Percentiles rank a stretch among this genome's conserved stretches.
Conservation (phyloP, 2,888 invertebrate genomes). For the Oxytorus armatus region DNA sequence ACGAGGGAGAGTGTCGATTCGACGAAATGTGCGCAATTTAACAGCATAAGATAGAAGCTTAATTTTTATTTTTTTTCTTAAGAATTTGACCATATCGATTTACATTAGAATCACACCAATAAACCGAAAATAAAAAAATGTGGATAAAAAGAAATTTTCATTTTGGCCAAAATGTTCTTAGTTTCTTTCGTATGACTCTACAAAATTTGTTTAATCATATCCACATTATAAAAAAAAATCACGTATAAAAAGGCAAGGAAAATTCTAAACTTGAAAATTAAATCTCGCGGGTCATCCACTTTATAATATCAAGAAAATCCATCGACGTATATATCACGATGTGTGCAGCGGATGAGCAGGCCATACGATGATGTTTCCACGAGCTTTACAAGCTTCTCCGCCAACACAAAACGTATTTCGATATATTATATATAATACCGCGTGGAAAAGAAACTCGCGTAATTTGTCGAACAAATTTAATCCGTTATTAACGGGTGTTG, state of each 20-base stretch:
- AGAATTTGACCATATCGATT: too few relatives aligned
- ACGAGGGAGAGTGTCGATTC: constrained; percentile 89
- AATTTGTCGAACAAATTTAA: constrained; percentile 44
- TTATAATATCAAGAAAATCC: constrained; percentile 18
- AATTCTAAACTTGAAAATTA: too few relatives aligned
- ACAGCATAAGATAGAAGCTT: not conserved
- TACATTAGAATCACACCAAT: too few relatives aligned
- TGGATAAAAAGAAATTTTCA: too few relatives aligned
- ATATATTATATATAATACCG: constrained; percentile 6
- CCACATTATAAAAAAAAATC: too few relatives aligned
- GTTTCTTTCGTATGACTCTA: too few relatives aligned
- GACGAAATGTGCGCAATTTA: constrained; percentile 87
- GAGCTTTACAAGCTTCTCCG: constrained; percentile 69
- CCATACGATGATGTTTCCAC: not conserved
- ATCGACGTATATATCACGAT: constrained; percentile 6
- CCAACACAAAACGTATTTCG: constrained; percentile 68
- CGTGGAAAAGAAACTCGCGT: not conserved
- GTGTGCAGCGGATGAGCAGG: not conserved
- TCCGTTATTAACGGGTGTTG: constrained; percentile 1
- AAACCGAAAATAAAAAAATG: too few relatives aligned
- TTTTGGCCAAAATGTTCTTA: too few relatives aligned
- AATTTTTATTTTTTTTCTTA: not conserved
- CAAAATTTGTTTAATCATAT: too few relatives aligned
- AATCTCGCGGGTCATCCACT: constrained; percentile 14
- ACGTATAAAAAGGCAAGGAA: too few relatives aligned